Conservation (phyloP, 2,797 vertebrate species). For the Argya squamiceps region DNA sequence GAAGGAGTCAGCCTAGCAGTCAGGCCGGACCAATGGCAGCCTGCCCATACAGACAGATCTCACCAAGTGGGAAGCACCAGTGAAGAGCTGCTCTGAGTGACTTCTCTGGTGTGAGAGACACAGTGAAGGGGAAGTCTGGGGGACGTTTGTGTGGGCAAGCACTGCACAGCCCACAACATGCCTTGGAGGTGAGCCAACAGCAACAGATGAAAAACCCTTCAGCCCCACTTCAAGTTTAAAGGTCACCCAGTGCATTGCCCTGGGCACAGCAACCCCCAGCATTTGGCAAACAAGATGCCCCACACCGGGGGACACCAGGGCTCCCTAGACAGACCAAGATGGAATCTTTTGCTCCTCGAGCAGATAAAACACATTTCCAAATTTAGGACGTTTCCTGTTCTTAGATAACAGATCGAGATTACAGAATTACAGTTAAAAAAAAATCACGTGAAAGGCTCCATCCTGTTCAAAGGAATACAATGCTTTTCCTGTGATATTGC, state of each 20-base stretch:
- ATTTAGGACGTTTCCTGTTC: not conserved
- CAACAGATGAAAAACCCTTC: not conserved
- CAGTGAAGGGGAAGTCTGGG: not conserved
- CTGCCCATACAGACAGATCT: not conserved
- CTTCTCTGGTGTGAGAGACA: not conserved
- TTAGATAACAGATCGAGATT: not conserved
- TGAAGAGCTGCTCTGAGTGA: not conserved
- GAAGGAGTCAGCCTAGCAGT: not conserved
- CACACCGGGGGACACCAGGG: not conserved
- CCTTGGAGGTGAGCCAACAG: not conserved
- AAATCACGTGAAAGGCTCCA: not conserved
- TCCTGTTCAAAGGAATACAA: conserved; percentile 41
- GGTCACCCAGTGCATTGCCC: too few relatives aligned
- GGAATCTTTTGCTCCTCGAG: not conserved
- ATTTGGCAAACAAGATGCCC: not conserved
- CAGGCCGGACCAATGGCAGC: not conserved
- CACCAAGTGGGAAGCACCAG: not conserved
- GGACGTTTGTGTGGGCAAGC: not conserved
- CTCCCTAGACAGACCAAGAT: not conserved
- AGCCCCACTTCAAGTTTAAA: not conserved
- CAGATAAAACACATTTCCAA: not conserved
- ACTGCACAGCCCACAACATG: not conserved
- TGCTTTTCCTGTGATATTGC: conserved; percentile 23
- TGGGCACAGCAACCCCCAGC: not conserved
- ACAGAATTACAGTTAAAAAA: not conserved